Percentiles rank a stretch among this genome's conserved stretches.
Conservation (phyloP, 1,140 invertebrate species). For the Anoplolepis gracilipes region DNA sequence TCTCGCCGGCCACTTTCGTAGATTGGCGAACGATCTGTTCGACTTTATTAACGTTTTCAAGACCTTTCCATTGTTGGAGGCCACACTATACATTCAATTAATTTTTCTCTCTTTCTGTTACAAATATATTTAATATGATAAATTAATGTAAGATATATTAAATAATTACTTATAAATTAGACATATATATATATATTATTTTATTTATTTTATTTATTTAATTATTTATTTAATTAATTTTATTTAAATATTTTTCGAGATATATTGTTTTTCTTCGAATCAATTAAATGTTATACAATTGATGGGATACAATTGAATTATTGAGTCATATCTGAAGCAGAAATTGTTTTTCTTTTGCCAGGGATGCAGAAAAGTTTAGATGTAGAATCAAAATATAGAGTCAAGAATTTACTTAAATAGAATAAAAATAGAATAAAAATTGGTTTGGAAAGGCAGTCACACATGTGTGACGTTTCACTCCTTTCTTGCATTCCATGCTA, state of each 20-base stretch:
- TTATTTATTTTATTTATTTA: background rate
- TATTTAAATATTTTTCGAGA: background rate
- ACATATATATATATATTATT: background rate
- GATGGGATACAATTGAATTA: slow-evolving; percentile 5
- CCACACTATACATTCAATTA: slow-evolving; percentile 5
- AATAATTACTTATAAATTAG: background rate
- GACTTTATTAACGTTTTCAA: slow-evolving; percentile 58
- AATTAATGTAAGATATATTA: background rate
- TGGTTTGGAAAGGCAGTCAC: background rate
- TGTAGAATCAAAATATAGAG: background rate
- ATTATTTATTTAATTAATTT: no score
- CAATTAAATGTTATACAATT: slow-evolving; percentile 10
- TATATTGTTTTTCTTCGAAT: background rate
- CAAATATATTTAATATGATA: background rate
- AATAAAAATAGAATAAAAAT: background rate
- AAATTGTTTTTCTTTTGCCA: background rate
- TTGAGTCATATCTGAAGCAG: background rate
- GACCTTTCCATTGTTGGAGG: slow-evolving; percentile 34
- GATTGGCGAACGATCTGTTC: slow-evolving; percentile 58
- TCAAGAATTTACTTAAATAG: background rate
- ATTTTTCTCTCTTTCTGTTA: background rate
- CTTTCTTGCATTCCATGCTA: slow-evolving; percentile 44
- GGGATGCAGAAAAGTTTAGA: background rate
- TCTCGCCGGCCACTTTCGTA: slow-evolving; percentile 59
- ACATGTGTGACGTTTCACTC: slow-evolving; percentile 4